Base-by-base conservation (phyloP, 2,113 vertebrate species). In the Butastur rufipennis region DNA sequence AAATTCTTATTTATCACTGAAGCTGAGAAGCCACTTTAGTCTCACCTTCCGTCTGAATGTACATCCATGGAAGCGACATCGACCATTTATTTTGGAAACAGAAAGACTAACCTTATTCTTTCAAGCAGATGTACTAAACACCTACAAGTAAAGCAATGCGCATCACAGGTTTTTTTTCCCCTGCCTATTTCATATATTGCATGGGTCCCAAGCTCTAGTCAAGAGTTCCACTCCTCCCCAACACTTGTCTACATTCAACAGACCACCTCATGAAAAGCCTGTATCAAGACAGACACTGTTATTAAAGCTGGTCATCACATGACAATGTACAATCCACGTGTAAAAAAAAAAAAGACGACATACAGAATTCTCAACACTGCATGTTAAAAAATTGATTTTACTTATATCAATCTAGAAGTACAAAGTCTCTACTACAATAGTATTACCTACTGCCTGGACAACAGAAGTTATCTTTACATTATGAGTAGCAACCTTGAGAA, bases 61-160 rank as follows among this genome's bases (percentile, higher is more conserved):
- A 62, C 36, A 70, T 9, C 14, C 40, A 77, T 18, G 29, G 27
- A 84, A 74, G 13, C 15, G 16, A n/a, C 32, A 81, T 6, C 0
- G 0, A 36, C 9, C 34, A 58, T 8, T 9, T 84, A 36, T 45
- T 45, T 26, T 50, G 16, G 38, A 66, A 87, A 79, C 25, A 74
- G 19, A 74, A 92, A 78, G 32, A 26, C 19, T 9, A 73, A 42
- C 36, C 32, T 81, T 34, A 52, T 40, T 86, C 23, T 67, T 48
- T 40, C 17, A 38, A 79, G 48, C 20, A 47, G 10, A 40, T 4
- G 3, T 10, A 62, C 29, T 48, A n/a, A 86, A 42, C 7, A 36
- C 23, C 9, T 6, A 12, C 1, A 65, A 68, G 36, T 12, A 19
- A 53, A 71, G 52, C n/a, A 74, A 17, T 5, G 2, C 0, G 3